Base-by-base conservation (phyloP, 2,888 invertebrate species). In the Dastarcus helophoroides region DNA sequence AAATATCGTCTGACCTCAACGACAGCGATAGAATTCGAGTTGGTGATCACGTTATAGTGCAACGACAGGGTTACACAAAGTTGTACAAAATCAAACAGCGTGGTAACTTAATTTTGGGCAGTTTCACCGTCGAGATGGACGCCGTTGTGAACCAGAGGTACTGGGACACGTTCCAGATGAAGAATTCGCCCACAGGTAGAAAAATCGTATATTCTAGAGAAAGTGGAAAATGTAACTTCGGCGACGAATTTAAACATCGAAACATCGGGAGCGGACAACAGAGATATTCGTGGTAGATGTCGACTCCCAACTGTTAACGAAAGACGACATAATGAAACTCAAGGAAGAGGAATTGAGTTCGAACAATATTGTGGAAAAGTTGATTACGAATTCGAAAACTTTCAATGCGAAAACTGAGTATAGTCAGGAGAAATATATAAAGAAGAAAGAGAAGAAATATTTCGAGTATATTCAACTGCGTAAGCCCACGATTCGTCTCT, bases 371-470 rank as follows among this genome's bases (percentile, higher is more conserved):
- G 79, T 95, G 3, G 82, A 76, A 38, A 80, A 82, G 31, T 67
- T 97, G 8, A 82, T 95, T 28, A 82, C 80, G 38, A 93, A 93
- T 55, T 95, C 93, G 9, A 80, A 78, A 42, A 90, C 93, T 1
- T 97, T 95, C 58, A 71, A 73, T 19, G 69, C 74, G 32, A 94
- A 94, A 67, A 95, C 93, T 0, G 88, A 84, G 50, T 95, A 79
- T 58, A 82, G 85, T 0, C 86, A 95, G 58, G 86, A 88, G 46
- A 95, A 95, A 58, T 97, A 95, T 58, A 68, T 95, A 23, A 83
- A 81, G 48, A 95, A 95, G 57, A 98, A 98, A 58, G 85, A 88
- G 49, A 83, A 81, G 47, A 95, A 95, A 62, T 95, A 93, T 62
- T 83, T 78, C 53, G 84, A 84, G 50, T 82, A 77, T 51, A 64